Evolutionary conservation across 1,140 invertebrate species (phyloP).

Genomic region (Zaprionus capensis): DNA sequence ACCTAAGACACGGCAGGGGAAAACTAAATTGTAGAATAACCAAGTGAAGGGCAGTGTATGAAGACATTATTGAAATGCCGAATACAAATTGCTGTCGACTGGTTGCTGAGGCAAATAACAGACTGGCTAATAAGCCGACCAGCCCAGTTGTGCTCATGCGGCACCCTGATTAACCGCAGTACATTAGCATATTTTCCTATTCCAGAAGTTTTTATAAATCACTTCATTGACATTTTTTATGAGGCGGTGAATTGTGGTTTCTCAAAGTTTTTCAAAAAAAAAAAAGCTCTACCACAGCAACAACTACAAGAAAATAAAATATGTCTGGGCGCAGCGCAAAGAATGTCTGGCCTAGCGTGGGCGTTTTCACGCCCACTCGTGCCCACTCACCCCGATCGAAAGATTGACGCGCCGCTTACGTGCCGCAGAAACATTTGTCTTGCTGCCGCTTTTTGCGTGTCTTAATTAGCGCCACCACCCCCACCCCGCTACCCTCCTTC

Average conservation of each 20-base stretch:
- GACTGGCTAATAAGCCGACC: constrained; percentile 58
- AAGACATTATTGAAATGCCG: constrained; percentile 46
- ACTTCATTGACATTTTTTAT: constrained; percentile 81
- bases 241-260: constrained; percentile 55
- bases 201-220: constrained; percentile 63
- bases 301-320: constrained; percentile 13
- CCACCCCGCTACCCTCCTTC: background rate
- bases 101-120: constrained; percentile 58
- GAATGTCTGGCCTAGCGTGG: constrained; percentile 45
- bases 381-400: constrained; percentile 20
- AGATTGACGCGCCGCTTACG: constrained; percentile 75
- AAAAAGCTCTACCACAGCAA: background rate
- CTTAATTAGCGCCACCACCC: constrained; percentile 72
- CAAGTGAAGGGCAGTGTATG: constrained; percentile 5
- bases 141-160: constrained; percentile 50
- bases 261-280: constrained; percentile 50
- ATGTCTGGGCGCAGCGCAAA: constrained; percentile 37
- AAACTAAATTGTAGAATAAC: background rate
- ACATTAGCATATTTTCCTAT: constrained; percentile 67
- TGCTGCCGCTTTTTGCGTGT: constrained; percentile 75
- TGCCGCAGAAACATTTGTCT: constrained; percentile 74
- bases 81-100: constrained; percentile 43
- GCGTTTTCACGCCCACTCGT: constrained; percentile 14
- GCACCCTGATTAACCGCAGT: constrained; percentile 55
- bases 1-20: background rate